Base-by-base conservation (phyloP, 2,888 invertebrate genomes). In the Drosophila trichaetosa region DNA sequence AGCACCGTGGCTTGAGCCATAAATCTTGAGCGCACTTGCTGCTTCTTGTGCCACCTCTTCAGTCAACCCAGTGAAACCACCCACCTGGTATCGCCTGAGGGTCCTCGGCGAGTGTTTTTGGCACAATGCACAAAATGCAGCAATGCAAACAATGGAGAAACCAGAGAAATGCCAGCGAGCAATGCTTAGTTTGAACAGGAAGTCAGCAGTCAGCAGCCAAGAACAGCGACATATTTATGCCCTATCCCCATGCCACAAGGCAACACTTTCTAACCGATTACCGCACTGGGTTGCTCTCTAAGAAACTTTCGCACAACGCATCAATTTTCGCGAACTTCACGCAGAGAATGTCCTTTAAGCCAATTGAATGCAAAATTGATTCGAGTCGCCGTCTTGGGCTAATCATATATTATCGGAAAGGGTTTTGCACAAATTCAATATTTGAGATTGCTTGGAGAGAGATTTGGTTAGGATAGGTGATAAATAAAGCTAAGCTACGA, bases 71-170 rank as follows among this genome's bases (percentile, higher is more conserved):
- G 27, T 4, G 24, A 46, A 38, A 40, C 24, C 34, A 11, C 27
- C 64, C 83, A 70, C 66, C 76, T 76, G 80, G 80, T 88, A 83
- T 79, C 72, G 83, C 68, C 73, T 71, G 73, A 84, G 87, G 88
- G 83, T 83, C 83, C 86, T 80, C 46, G 46, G 69, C 68, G 82
- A 65, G 72, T 69, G 82, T 69, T 83, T 68, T 33, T 57, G 54
- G 80, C 77, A 82, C 68, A 86, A 86, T 88, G 89, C 83, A 82
- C 87, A 84, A 89, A 84, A 81, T 82, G 83, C 87, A 83, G 82
- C 87, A 81, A 73, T 68, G 69, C 73, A 79, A 84, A 83, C 75
- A 80, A 80, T 73, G 58, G 78, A 18, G 27, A 21, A 57, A 29
- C 46, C 46, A 46, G 46, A 54, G 52, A 69, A 79, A 62, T 66